A percentile compares a stretch with the other conserved stretches of the same genome.
Conservation (phyloP, 2,888 invertebrate species). For the Sinelater perroti region DNA sequence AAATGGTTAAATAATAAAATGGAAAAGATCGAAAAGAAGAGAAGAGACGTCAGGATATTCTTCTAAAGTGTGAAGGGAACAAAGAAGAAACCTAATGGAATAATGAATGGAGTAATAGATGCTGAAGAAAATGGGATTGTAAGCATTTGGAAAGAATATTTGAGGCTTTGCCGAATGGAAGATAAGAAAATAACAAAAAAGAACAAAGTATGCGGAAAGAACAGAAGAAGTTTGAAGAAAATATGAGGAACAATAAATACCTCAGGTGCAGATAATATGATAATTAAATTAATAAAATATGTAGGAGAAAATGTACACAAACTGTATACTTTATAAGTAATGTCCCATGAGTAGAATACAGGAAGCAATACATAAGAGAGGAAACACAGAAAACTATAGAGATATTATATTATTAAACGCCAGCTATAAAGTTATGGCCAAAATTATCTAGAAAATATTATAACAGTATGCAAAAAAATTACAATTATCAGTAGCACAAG, state of each 20-base stretch:
- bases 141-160: no score
- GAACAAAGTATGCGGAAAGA: no score
- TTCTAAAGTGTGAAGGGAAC: constrained; percentile 3
- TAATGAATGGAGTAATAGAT: no score
- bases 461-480: neutral
- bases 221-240: no score
- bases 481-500: constrained; percentile 1
- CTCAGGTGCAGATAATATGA: no score
- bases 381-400: constrained; percentile 2
- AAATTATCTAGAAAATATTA: constrained; percentile 1
- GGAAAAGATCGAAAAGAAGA: neutral
- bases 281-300: no score
- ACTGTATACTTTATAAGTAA: constrained; percentile 32
- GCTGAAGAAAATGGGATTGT: no score
- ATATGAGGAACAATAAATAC: no score
- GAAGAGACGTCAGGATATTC: neutral
- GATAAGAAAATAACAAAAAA: no score
- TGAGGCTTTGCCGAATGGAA: no score
- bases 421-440: constrained; percentile 3
- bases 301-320: constrained; percentile 30
- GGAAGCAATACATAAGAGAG: neutral
- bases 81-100: constrained; percentile 1
- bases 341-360: neutral
- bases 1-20: neutral
- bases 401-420: neutral